Base-by-base conservation (phyloP, 2,797 vertebrate species). In the Macropodus opercularis region DNA sequence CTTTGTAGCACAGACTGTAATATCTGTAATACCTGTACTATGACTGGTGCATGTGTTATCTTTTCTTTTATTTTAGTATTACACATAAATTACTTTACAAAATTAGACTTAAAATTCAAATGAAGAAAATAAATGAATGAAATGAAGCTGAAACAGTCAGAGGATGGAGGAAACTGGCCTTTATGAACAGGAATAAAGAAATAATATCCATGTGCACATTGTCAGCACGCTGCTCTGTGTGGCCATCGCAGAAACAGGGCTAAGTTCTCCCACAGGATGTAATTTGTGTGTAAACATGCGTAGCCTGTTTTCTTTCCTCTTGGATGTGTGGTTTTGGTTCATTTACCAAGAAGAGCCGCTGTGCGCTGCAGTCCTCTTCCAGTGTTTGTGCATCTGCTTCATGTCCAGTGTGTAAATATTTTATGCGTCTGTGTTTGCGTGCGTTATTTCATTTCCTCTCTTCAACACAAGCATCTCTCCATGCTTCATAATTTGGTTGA, bases 251-350 rank as follows among this genome's bases (percentile, higher is more conserved):
- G 78, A 81, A 86, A 80, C 9, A 13, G 55, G 66, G 79, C 77
- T 83, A 80, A 85, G 80, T 84, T 80, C 72, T 87, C 84, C 87
- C 90, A 79, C 80, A 47, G 83, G 83, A 81, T 80, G 65, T 81
- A 62, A 81, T 89, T 84, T 89, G 82, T 81, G 78, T 76, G 48
- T 76, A 83, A 85, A 91, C 84, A 84, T 62, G 80, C 84, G 70
- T 77, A 70, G 62, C 63, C 76, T 71, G 42, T 6, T 66, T 79
- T 64, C 53, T 8, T 4, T 44, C 54, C 63, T 52, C 8, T 35
- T 2, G 29, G 71, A 78, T 85, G 74, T 79, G 68, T 74, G 79
- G 81, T 85, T 89, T 86, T 85, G 80, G 80, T 87, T 82, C 73
- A 86, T 87, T 89, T 87, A 81, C 84, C 72, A 68, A 61, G 68